Conservation (phyloP, 2,888 invertebrate genomes). For the Mactromeris polynyma region DNA sequence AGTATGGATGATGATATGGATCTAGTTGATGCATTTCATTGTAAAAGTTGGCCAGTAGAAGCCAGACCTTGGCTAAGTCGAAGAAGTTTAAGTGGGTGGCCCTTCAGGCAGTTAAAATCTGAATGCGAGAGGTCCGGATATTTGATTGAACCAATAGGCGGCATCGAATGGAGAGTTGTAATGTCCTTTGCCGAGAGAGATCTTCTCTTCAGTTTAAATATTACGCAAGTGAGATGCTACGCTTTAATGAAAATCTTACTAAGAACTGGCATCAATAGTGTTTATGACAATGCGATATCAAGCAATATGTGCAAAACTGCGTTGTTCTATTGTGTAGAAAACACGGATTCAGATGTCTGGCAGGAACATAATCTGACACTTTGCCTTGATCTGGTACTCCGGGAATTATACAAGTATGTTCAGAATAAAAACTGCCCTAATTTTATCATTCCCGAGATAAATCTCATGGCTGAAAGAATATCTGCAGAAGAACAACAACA, state of each 20-base stretch:
- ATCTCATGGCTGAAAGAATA: slow-evolving; percentile 37
- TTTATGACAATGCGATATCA: slow-evolving; percentile 12
- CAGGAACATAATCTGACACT: slow-evolving; percentile 2
- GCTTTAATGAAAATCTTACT: slow-evolving; percentile 31
- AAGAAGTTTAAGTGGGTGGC: neutral
- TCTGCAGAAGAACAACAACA: neutral
- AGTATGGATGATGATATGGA: slow-evolving; percentile 29
- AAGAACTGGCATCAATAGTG: neutral
- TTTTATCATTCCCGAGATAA: slow-evolving; percentile 33
- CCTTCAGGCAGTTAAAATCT: neutral
- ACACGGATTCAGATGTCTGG: slow-evolving; percentile 11
- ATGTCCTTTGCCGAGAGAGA: neutral
- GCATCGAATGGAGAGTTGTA: neutral
- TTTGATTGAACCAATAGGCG: neutral
- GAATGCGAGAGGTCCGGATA: neutral
- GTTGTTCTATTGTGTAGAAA: slow-evolving; percentile 27
- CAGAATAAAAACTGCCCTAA: slow-evolving; percentile 28
- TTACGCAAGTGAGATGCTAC: slow-evolving; percentile 25
- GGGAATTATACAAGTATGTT: neutral
- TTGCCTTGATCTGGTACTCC: neutral
- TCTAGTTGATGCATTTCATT: neutral
- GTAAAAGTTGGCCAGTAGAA: neutral
- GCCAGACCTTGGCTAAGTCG: neutral
- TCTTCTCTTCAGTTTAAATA: slow-evolving; percentile 13
- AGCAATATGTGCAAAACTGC: slow-evolving; percentile 43